A percentile compares a stretch with the other conserved stretches of the same genome.
phyloP scores from a whole-genome alignment of 2,113 vertebrate species.

The Lophochroa leadbeateri region DNA sequence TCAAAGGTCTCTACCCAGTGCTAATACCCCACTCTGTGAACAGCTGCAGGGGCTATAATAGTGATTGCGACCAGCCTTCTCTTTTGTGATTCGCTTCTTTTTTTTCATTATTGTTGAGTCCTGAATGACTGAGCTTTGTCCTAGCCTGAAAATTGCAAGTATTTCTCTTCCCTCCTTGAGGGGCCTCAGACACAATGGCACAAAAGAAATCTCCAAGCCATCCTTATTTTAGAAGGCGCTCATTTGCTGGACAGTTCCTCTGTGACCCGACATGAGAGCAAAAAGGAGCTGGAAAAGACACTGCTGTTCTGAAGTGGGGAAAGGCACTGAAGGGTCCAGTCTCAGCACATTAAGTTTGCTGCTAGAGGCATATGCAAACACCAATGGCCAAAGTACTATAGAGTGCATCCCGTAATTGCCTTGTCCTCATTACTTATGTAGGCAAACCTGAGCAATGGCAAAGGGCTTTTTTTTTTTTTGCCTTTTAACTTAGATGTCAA shows the following conservation, averaged over 20 bases:
- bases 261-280: not conserved
- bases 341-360: not conserved
- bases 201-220: not conserved
- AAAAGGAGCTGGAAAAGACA: not conserved
- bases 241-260: slow-evolving; percentile 1
- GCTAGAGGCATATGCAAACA: not conserved
- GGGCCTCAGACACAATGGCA: not conserved
- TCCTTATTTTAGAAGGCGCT: not conserved
- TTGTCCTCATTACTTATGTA: not conserved
- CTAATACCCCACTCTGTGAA: not conserved
- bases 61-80: not conserved
- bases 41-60: slow-evolving; percentile 27
- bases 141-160: not conserved
- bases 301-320: not conserved
- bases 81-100: not conserved
- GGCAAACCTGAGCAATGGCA: not conserved
- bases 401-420: fast-evolving
- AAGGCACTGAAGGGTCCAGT: not conserved
- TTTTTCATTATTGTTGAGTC: not conserved
- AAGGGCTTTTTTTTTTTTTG: not conserved
- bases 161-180: not conserved
- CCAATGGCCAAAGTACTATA: not conserved
- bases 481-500: not conserved
- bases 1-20: not conserved
- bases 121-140: slow-evolving; percentile 1